Evolutionary conservation across 2,113 vertebrate genomes (phyloP), one percentile per base, ranked within the genome.

Genomic region (Sminthopsis crassicaudata): DNA sequence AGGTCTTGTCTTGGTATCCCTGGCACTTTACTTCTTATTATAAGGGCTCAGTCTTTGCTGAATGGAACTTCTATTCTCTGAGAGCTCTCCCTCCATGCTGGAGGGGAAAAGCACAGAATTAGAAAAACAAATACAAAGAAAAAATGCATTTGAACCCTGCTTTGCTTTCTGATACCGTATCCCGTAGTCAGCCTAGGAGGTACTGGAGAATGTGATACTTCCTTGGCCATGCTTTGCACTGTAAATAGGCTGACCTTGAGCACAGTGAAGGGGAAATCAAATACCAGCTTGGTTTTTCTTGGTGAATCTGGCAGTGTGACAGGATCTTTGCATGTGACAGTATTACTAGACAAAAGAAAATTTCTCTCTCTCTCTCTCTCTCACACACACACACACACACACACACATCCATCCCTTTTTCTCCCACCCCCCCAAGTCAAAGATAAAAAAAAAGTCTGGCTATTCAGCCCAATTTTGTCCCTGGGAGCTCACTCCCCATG

Each of bases 161-260:
- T 50, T 92, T 6, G 25, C 53, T 89, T 96, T 92, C 50, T 23
- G 90, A 91, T 89, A 53, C 46, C 46, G 89, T 89, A 94, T 94
- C 95, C 95, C n/a, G 30, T 9, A 24, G 53, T 76, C 76, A 4
- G 50, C 91, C 8, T 24, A n/a, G 24, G 36, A 84, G 67, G n/a
- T 76, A 89, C 36, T 26, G 48, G 95, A 89, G 94, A 90, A 88
- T 91, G 24, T 0, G 2, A 46, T 90, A 52, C 42, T 48, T 46
- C 91, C 27, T 22, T 51, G 94, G 57, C 91, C 2, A 90, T 91
- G 53, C 67, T 88, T 26, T 53, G 4, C 46, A 12, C 67, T 96
- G 76, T 95, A 96, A 95, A 94, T n/a, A 96, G 46, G 23, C 2
- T 96, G 93, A 95, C 95, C 93, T 97, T 95, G 91, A 91, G 57